Evolutionary conservation across 2,797 vertebrate species (phyloP).

Genomic region (Sebastes iracundus): DNA sequence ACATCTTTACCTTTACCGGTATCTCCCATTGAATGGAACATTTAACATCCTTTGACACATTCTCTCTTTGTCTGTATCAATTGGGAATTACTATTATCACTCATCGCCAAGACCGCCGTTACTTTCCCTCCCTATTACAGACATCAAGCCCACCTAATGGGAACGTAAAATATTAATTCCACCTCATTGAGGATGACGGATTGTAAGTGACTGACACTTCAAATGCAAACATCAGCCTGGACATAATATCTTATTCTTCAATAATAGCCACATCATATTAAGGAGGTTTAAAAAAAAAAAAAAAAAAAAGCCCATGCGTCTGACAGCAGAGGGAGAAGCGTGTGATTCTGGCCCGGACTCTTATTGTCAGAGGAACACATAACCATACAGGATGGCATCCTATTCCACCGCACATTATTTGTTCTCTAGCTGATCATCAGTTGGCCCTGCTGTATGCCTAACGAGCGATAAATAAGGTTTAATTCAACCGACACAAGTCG

Average conservation of each 20-base stretch:
- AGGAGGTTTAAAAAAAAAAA: conserved; percentile 33
- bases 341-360: conserved; percentile 57
- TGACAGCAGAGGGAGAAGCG: conserved; percentile 59
- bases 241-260: conserved; percentile 68
- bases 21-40: conserved; percentile 30
- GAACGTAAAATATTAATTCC: conserved; percentile 81
- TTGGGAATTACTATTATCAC: conserved; percentile 56
- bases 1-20: conserved; percentile 24
- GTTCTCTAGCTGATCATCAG: conserved; percentile 74
- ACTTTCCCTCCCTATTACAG: conserved; percentile 67
- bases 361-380: conserved; percentile 71
- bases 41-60: conserved; percentile 36
- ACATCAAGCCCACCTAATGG: conserved; percentile 68
- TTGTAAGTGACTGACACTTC: conserved; percentile 48
- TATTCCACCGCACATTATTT: conserved; percentile 74
- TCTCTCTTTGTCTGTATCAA: conserved; percentile 45
- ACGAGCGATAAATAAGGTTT: conserved; percentile 80
- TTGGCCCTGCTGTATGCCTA: conserved; percentile 69
- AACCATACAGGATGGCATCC: conserved; percentile 66
- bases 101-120: conserved; percentile 22
- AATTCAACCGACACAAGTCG: conserved; percentile 76
- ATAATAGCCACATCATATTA: conserved; percentile 71
- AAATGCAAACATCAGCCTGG: conserved; percentile 63
- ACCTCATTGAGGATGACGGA: conserved; percentile 66
- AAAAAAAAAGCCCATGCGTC: conserved; percentile 57